Evolutionary conservation across 2,113 vertebrate species (phyloP).

Genomic region (Orthonyx spaldingii): DNA sequence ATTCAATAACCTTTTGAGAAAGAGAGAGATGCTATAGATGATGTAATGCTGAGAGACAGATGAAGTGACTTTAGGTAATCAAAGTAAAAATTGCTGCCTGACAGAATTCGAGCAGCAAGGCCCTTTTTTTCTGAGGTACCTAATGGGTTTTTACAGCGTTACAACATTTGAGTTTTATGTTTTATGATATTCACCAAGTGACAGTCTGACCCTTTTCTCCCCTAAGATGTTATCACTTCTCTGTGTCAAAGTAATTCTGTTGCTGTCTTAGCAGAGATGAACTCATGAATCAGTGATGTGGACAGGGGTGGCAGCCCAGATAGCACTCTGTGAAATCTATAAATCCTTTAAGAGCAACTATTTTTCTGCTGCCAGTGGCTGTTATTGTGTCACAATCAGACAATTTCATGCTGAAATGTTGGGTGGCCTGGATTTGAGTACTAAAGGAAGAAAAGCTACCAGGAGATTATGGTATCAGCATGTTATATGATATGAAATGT

Average conservation of each 20-base stretch:
- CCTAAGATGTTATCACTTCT: conserved; percentile 63
- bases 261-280: conserved; percentile 63
- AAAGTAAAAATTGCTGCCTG: conserved; percentile 65
- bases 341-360: conserved; percentile 46
- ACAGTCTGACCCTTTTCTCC: conserved; percentile 55
- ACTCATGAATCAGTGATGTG: conserved; percentile 68
- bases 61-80: conserved; percentile 60
- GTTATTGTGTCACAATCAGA: conserved; percentile 28
- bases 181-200: conserved; percentile 47
- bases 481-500: background rate
- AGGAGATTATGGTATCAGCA: background rate
- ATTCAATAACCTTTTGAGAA: conserved; percentile 35
- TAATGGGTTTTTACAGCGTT: conserved; percentile 54
- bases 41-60: conserved; percentile 56
- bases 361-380: conserved; percentile 31
- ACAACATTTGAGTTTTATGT: conserved; percentile 50
- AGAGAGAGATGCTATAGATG: conserved; percentile 6
- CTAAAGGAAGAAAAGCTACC: background rate
- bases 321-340: conserved; percentile 49
- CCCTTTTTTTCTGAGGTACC: conserved; percentile 51
- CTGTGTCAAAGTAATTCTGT: conserved; percentile 68
- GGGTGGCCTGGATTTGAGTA: background rate
- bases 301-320: conserved; percentile 49
- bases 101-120: conserved; percentile 49
- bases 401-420: conserved; percentile 32